These are phyloP conservation scores for Apis dorsata DNA, from an alignment of 1,140 invertebrate genomes.

Conservation along the genomic window DNA sequence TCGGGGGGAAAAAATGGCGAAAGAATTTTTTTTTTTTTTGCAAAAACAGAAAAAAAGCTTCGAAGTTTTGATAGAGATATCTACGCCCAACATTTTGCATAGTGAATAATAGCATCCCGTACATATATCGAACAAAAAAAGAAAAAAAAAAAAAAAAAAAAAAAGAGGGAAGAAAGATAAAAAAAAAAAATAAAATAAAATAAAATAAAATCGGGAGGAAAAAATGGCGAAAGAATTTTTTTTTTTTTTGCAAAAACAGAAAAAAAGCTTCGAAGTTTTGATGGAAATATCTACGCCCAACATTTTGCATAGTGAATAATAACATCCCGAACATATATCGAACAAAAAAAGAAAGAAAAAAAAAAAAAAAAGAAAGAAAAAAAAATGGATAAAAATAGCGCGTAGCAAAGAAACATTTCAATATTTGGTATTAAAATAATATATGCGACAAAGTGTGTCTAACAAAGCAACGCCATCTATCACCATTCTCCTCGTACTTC, in stretches of 20 bases:
- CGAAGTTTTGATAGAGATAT: too few relatives aligned
- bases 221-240: slow-evolving; percentile 1
- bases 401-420: not conserved
- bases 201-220: not conserved
- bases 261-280: too few relatives aligned
- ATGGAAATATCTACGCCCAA: not conserved
- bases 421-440: not conserved
- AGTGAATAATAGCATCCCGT: not conserved
- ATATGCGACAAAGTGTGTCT: too few relatives aligned
- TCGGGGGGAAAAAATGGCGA: not conserved
- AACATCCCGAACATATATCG: not conserved
- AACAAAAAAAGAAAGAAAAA: not conserved
- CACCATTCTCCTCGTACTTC: not conserved
- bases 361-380: not conserved
- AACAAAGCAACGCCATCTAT: too few relatives aligned
- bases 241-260: slow-evolving; percentile 10
- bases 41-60: not conserved
- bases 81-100: not conserved
- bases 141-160: not conserved
- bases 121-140: not conserved
- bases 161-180: not conserved
- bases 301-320: not conserved
- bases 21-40: slow-evolving; percentile 5
- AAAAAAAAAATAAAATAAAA: not conserved
- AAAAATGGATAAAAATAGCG: not conserved